These are phyloP conservation scores for Paradoxurus hermaphroditus DNA, from an alignment of 2,113 vertebrate genomes.

Conservation along the genomic window DNA sequence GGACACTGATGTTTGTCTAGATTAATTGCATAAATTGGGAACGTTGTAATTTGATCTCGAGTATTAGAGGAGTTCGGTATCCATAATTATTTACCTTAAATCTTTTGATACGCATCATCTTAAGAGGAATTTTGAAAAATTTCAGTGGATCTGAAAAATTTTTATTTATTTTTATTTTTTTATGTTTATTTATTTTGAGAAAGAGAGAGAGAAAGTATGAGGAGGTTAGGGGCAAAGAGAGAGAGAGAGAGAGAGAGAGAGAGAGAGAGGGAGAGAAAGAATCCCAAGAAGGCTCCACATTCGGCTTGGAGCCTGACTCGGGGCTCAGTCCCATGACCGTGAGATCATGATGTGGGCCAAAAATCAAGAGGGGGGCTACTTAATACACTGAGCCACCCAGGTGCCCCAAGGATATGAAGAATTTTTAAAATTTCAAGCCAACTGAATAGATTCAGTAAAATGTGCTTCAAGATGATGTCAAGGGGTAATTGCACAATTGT, in stretches of 20 bases:
- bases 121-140: neutral
- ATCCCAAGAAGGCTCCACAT: too few species aligned
- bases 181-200: too few species aligned
- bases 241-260: too few species aligned
- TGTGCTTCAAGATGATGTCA: neutral
- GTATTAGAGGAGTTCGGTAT: neutral
- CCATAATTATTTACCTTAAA: slow-evolving; percentile 11
- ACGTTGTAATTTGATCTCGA: slow-evolving; percentile 11
- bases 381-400: too few species aligned
- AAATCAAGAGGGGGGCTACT: too few species aligned
- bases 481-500: neutral
- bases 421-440: slow-evolving; percentile 10
- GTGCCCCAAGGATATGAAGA: neutral
- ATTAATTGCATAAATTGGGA: neutral
- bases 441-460: neutral
- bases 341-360: too few species aligned
- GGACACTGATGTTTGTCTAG: neutral
- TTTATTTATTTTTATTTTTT: neutral
- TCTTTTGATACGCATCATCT: neutral
- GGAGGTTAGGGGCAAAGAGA: too few species aligned
- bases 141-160: neutral
- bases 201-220: too few species aligned
- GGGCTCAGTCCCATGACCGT: too few species aligned
- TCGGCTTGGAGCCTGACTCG: too few species aligned
- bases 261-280: too few species aligned